Conservation (phyloP, 1,140 invertebrate species). For the Cherax quadricarinatus region DNA sequence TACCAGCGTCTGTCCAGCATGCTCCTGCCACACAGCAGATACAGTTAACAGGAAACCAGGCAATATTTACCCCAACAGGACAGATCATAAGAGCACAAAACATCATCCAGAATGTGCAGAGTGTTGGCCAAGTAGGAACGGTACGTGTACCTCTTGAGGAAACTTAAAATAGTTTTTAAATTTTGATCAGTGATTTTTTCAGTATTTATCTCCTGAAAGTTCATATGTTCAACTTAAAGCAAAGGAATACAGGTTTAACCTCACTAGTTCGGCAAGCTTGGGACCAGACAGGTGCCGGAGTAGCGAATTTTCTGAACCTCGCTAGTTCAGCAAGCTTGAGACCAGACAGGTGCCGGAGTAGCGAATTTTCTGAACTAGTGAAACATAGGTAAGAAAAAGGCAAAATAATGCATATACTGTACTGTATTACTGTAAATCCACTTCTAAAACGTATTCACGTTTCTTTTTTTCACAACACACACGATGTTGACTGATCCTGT, state of each 20-base stretch:
- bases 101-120: conserved; percentile 57
- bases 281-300: no score
- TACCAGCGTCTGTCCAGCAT: conserved; percentile 79
- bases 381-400: no score
- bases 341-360: no score
- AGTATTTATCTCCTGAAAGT: not conserved
- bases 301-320: no score
- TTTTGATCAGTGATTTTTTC: not conserved
- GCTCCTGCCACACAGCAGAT: conserved; percentile 69
- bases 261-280: no score
- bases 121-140: conserved; percentile 52
- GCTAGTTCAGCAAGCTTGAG: no score
- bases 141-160: not conserved
- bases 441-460: no score
- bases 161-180: not conserved
- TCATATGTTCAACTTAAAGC: not conserved
- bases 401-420: no score
- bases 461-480: no score
- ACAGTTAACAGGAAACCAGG: conserved; percentile 60
- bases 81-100: conserved; percentile 59
- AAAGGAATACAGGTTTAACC: not conserved
- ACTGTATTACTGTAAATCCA: no score
- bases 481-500: no score
- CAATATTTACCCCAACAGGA: conserved; percentile 49
- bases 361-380: no score